phyloP scores from a whole-genome alignment of 2,113 vertebrate genomes.

The Thalassoma bifasciatum region DNA sequence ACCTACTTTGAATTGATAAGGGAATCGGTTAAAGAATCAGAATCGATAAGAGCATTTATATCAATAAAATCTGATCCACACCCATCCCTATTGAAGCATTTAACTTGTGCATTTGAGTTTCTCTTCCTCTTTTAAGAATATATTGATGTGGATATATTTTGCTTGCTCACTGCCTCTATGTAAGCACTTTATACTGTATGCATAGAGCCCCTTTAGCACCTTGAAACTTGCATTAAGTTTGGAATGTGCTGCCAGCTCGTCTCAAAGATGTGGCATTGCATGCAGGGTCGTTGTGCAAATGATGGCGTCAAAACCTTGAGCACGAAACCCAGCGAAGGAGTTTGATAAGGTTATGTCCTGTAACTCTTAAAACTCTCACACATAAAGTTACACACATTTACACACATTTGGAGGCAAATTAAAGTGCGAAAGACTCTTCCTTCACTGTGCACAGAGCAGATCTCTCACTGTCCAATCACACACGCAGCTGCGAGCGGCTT shows the following conservation, averaged over 20 bases:
- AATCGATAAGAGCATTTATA: too few relatives aligned
- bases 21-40: too few relatives aligned
- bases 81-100: too few relatives aligned
- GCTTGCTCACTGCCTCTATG: slow-evolving; percentile 55
- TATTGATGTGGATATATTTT: slow-evolving; percentile 23
- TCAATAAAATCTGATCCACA: too few relatives aligned
- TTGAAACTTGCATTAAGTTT: slow-evolving; percentile 57
- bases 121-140: not conserved
- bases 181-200: slow-evolving; percentile 35
- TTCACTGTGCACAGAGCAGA: not conserved
- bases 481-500: slow-evolving; percentile 43
- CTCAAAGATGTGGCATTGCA: slow-evolving; percentile 46
- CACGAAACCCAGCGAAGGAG: slow-evolving; percentile 13
- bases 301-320: not conserved
- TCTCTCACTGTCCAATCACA: not conserved
- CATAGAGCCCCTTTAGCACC: slow-evolving; percentile 43
- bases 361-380: not conserved
- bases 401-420: not conserved
- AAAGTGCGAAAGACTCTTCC: not conserved
- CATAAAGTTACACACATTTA: not conserved
- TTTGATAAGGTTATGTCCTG: slow-evolving; percentile 7
- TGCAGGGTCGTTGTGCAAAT: slow-evolving; percentile 44
- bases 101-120: not conserved
- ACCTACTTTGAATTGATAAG: too few relatives aligned
- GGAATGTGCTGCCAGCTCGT: slow-evolving; percentile 32